phyloP scores from a whole-genome alignment of 2,113 vertebrate species.

The Cettia cetti region DNA sequence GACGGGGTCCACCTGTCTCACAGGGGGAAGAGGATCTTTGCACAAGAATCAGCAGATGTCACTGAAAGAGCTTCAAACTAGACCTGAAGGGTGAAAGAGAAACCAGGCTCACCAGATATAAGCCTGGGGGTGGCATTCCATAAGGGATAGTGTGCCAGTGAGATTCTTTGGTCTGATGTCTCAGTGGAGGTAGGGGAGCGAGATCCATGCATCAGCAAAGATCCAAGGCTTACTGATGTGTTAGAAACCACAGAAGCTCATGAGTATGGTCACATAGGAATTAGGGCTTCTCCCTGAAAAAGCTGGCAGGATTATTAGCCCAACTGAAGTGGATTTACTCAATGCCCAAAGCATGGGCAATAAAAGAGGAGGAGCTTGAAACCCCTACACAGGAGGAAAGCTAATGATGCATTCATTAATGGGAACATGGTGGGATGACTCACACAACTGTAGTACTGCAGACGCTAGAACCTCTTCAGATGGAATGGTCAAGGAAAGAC shows the following conservation, averaged over 20 bases:
- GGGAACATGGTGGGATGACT: not conserved
- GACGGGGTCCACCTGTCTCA: not conserved
- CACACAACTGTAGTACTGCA: not conserved
- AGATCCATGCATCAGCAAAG: not conserved
- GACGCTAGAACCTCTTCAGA: not conserved
- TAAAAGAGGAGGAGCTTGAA: not conserved
- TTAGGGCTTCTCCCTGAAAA: not conserved
- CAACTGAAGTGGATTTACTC: not conserved
- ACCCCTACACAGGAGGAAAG: not conserved
- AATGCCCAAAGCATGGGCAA: not conserved
- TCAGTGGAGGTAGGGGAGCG: not conserved
- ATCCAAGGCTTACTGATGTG: not conserved
- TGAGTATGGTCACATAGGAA: rapidly evolving
- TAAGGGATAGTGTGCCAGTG: not conserved
- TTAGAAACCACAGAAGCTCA: not conserved
- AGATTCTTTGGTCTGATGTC: not conserved
- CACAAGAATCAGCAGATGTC: not conserved
- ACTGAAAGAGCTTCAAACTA: not conserved
- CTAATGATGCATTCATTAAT: not conserved
- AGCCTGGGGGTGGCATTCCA: not conserved
- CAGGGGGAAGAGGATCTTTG: not conserved
- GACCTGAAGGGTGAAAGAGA: not conserved
- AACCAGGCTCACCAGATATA: not conserved
- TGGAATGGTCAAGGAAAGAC: not conserved
- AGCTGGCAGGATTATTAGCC: not conserved